Base-by-base conservation (phyloP, 2,797 vertebrate species). In the Aplochiton taeniatus region DNA sequence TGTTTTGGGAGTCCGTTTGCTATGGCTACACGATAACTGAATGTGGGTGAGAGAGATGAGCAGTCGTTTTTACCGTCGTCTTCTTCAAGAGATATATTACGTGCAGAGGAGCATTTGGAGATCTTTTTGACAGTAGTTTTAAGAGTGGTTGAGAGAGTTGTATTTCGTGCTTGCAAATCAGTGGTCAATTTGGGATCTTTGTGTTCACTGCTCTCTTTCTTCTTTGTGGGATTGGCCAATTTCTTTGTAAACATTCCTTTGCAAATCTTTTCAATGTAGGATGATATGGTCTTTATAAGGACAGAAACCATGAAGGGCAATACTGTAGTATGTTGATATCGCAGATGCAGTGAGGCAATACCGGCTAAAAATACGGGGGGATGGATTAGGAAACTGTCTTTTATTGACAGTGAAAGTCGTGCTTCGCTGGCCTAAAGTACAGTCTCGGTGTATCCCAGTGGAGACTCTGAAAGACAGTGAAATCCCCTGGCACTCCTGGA, bases 191-290 rank as follows among this genome's bases (percentile, higher is more conserved):
- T 94, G 75, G 94, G 93, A 74, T 95, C 92, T 87, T 94, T 95
- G 86, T 91, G 93, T 86, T 94, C 93, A 70, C 77, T 89, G 89
- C 88, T 94, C 77, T 98, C 95, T 94, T 92, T 98, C 91, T 94
- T 98, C 92, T 95, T 96, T 81, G 93, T 95, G 90, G 92, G 94
- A 91, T 94, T 95, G 85, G 92, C 96, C 93, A 87, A 87, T 97
- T 98, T 99, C 96, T 96, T 98, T 98, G 96, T 97, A 95, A 99
- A 98, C 98, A 99, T 99, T 98, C 97, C 98, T 98, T 98, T 98
- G 91, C 91, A 96, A 95, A 98, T 94, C 94, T 96, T 98, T 91
- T 93, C 86, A 88, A 96, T 91, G 88, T 94, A 96, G 86, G 90
- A 93, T 82, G 92, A 94, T 92, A 97, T 91, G 86, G 90, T 96